Evolutionary conservation across 1,140 invertebrate species (phyloP).

Genomic region (Orchesella cincta): DNA sequence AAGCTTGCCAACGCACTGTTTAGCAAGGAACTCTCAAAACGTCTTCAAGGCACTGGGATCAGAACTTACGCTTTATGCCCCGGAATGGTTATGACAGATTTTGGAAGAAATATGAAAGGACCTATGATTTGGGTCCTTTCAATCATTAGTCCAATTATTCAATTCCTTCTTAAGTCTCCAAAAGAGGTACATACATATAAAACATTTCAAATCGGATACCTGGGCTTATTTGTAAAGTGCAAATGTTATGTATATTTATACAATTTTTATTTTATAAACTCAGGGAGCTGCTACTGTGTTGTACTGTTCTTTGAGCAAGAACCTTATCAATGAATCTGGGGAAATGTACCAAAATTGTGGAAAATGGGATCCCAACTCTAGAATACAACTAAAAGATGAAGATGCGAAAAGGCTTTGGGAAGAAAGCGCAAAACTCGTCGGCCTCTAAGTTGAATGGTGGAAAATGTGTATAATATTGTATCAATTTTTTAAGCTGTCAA

Average conservation of each 20-base stretch:
- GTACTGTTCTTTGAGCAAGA: slow-evolving; percentile 14
- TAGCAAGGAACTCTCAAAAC: slow-evolving; percentile 16
- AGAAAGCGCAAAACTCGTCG: slow-evolving; percentile 52
- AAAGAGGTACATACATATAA: slow-evolving; percentile 13
- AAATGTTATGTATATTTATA: neutral
- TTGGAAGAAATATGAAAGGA: slow-evolving; percentile 68
- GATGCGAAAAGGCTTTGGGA: slow-evolving; percentile 58
- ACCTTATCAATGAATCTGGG: neutral
- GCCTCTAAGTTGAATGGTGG: neutral
- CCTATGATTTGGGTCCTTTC: slow-evolving; percentile 57
- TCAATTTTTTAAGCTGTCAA: neutral
- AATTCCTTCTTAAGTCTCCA: neutral
- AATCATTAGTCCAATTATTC: neutral
- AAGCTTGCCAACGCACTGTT: slow-evolving; percentile 19
- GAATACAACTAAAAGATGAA: slow-evolving; percentile 36
- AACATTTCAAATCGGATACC: neutral
- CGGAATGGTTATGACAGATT: slow-evolving; percentile 66
- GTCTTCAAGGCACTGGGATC: slow-evolving; percentile 55
- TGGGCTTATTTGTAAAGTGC: neutral
- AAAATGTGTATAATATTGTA: neutral
- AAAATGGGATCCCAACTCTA: neutral
- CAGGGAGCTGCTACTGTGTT: neutral
- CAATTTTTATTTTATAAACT: slow-evolving; percentile 7
- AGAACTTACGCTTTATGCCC: slow-evolving; percentile 59
- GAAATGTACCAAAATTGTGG: neutral